Evolutionary conservation across 2,797 vertebrate genomes (phyloP), one percentile per base, ranked within the genome.

Genomic region (Valencia hispanica): DNA sequence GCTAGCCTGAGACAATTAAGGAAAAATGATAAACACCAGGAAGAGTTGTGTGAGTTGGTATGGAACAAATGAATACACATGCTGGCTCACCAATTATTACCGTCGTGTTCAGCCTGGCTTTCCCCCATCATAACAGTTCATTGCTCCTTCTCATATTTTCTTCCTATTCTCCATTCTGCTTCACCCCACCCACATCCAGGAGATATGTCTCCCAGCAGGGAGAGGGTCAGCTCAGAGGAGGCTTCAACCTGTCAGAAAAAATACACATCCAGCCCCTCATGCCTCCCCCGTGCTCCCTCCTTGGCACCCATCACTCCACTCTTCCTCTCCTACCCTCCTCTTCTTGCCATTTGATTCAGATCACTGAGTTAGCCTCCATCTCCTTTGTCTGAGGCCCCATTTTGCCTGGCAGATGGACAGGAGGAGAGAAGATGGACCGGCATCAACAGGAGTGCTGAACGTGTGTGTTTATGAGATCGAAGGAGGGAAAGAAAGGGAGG

Each of bases 161-260:
- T 77, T 88, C 78, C 79, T 77, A 77, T 89, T 87, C 87, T 91
- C 76, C 63, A 57, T 61, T 84, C 81, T 73, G 85, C 85, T 80
- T 83, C 92, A 86, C 55, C 81, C 82, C 91, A 77, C 85, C 90
- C 87, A 88, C 86, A 80, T 78, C 77, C 81, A 85, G 89, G 91
- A 86, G 87, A 85, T 89, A 73, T 74, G 82, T 89, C 90, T 91
- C 73, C 86, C 87, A 88, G 84, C 91, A 89, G 91, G 88, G 88
- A 92, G 79, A 79, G 86, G 91, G 91, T 94, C 78, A 80, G 91
- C 5, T 93, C 78, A 88, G 88, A 92, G 95, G 93, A 91, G 93
- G 89, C 91, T 95, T 94, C 91, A 86, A 89, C 83, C 94, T 96
- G 95, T 96, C 96, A 96, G 93, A 94, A 93, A 90, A 88, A 85